Evolutionary conservation across 2,888 invertebrate genomes (phyloP).

Genomic region (Arctia plantaginis): DNA sequence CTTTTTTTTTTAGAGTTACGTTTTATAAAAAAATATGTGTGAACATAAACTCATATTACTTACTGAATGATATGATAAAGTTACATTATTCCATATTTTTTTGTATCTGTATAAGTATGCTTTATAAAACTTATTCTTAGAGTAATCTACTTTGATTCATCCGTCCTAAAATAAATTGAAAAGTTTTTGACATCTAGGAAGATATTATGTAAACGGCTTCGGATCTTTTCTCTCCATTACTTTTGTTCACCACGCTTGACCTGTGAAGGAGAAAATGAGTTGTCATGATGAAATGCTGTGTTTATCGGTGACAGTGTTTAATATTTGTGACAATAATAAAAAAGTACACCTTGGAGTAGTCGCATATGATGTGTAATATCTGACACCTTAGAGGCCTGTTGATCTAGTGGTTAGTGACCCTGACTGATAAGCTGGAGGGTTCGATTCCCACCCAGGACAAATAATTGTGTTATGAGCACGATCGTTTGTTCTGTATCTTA

Average conservation of each 20-base stretch:
- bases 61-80: neutral
- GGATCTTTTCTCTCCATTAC: constrained; percentile 22
- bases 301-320: constrained; percentile 18
- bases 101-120: neutral
- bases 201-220: constrained; percentile 16
- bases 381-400: too few relatives aligned
- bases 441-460: too few relatives aligned
- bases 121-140: neutral
- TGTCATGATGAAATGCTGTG: constrained; percentile 16
- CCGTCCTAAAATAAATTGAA: neutral
- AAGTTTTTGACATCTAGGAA: constrained; percentile 12
- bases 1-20: too few relatives aligned
- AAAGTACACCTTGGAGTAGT: neutral
- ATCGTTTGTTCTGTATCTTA: too few relatives aligned
- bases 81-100: neutral
- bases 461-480: too few relatives aligned
- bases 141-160: neutral
- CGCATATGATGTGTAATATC: too few relatives aligned
- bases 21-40: too few relatives aligned
- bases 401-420: too few relatives aligned
- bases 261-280: constrained; percentile 29
- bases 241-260: constrained; percentile 23
- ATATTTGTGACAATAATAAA: constrained; percentile 8
- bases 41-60: too few relatives aligned
- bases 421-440: too few relatives aligned